Evolutionary conservation across 2,797 vertebrate genomes (phyloP).

Genomic region (Monodelphis domestica): DNA sequence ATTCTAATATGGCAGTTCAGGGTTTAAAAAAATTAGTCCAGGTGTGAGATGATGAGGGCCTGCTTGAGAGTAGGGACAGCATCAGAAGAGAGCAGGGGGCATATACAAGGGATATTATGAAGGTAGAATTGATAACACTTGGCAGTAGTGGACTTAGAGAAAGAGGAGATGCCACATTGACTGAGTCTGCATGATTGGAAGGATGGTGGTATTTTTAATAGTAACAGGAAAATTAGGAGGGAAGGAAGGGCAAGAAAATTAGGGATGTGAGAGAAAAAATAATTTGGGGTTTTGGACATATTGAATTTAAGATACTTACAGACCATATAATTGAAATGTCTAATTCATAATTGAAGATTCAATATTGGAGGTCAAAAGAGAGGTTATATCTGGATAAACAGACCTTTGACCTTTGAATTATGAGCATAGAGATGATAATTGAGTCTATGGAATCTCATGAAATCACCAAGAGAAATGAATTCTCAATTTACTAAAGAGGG

Average conservation of each 20-base stretch:
- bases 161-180: not conserved
- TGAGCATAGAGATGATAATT: not conserved
- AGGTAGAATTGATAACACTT: not conserved
- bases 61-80: not conserved
- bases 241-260: not conserved
- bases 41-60: too few relatives aligned
- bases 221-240: not conserved
- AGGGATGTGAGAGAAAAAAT: not conserved
- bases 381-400: not conserved
- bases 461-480: not conserved
- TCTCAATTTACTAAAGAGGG: not conserved
- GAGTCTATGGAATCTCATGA: not conserved
- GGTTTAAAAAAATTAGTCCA: too few relatives aligned
- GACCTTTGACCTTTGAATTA: not conserved
- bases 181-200: not conserved
- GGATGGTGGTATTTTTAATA: not conserved
- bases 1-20: too few relatives aligned
- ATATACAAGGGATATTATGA: not conserved
- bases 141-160: not conserved
- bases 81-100: not conserved
- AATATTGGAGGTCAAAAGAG: not conserved
- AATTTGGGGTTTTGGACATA: not conserved
- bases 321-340: not conserved
- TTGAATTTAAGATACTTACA: not conserved
- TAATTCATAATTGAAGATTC: not conserved